phyloP scores from a whole-genome alignment of 1,140 invertebrate species.

The Hylaeus volcanicus region DNA sequence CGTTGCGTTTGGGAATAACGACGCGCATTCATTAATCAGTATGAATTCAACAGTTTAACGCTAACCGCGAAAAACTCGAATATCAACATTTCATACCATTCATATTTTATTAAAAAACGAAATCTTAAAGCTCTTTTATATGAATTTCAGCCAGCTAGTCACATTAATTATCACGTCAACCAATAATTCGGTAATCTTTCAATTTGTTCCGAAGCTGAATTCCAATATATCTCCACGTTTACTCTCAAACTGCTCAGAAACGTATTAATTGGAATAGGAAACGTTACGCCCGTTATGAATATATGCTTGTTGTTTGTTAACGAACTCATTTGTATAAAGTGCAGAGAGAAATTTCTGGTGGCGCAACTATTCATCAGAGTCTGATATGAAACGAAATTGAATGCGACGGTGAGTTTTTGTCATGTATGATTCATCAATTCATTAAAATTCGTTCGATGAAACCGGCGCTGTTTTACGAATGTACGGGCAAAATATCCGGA shows the following conservation, averaged over 20 bases:
- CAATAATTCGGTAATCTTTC: neutral
- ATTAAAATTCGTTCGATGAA: constrained; percentile 61
- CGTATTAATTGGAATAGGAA: neutral
- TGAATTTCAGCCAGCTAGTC: too few relatives aligned
- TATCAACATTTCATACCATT: neutral
- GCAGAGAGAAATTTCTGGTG: constrained; percentile 30
- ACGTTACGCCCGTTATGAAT: neutral
- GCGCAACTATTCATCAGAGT: constrained; percentile 42
- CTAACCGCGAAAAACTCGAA: too few relatives aligned
- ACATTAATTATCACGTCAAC: too few relatives aligned
- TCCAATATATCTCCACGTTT: neutral
- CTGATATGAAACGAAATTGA: constrained; percentile 54
- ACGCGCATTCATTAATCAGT: neutral
- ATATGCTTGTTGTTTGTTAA: constrained; percentile 45
- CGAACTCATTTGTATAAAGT: constrained; percentile 53
- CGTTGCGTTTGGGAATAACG: constrained; percentile 1
- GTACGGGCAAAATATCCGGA: constrained; percentile 54
- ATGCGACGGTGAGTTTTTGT: constrained; percentile 49
- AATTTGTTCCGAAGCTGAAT: neutral
- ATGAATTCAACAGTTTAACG: neutral
- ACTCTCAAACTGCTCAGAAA: neutral
- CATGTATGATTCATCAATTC: constrained; percentile 48
- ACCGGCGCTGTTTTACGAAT: constrained; percentile 42
- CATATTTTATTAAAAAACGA: neutral
- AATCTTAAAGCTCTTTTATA: too few relatives aligned